Evolutionary conservation across 2,888 invertebrate species (phyloP), one percentile per base, ranked within the genome.

Genomic region (Sisyra nigra): DNA sequence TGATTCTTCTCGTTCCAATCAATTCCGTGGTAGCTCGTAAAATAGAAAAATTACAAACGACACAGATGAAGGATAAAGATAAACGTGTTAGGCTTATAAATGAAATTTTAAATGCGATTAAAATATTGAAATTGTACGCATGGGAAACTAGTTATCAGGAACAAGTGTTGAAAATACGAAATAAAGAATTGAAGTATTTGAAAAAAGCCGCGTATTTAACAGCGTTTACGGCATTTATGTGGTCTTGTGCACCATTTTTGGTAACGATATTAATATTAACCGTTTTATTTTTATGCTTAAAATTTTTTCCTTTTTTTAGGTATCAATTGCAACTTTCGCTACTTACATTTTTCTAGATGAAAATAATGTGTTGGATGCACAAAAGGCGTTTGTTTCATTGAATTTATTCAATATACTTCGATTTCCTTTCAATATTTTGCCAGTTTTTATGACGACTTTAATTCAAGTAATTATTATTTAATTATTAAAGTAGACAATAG

Each of bases 391-490:
- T 71, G 93, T 94, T 56, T 87, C 94, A 56, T 74, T 97, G 58
- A 88, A 94, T 62, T 80, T 96, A 63, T 93, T 97, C 78, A 94
- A 96, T 73, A 91, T 96, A 56, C 79, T 97, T 56, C 77, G 94
- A 63, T 89, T 93, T 63, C 94, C 96, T 56, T 75, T 97, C 65
- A 86, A 88, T 60, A 85, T 94, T 83, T 78, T 93, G 67, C 93
- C 94, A 59, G 91, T 91, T 81, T 81, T 93, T 74, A 85, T 94
- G 61, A 80, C 84, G 59, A 86, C 83, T 68, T 71, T 86, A 63
- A 84, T 89, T 58, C 87, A 87, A 80, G 87, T 86, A 79, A 78
- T 80, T 73, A 49, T 44, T 38, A 32, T 19, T 41, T 14, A 8
- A n/a, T n/a, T n/a, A n/a, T n/a, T n/a, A n/a, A n/a, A n/a, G n/a